These are phyloP conservation scores for Epizoanthus illoricatus DNA, from an alignment of 92 coral and sea anemone species.

Conservation along the genomic window DNA sequence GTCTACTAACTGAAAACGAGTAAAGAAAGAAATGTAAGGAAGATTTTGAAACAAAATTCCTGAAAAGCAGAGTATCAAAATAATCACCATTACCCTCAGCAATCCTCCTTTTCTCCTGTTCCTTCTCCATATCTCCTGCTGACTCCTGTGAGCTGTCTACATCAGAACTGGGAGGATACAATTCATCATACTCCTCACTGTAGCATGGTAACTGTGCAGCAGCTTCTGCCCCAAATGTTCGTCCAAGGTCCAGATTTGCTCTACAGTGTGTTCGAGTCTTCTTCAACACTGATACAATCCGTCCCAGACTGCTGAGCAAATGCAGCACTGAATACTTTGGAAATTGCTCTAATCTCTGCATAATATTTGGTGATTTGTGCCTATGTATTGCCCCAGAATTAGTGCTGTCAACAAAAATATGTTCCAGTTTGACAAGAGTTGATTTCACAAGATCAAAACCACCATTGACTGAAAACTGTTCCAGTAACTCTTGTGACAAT, in stretches of 20 bases:
- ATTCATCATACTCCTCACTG: conserved; percentile 18
- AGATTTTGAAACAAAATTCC: neutral
- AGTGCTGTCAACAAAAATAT: conserved; percentile 12
- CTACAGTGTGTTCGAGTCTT: conserved; percentile 67
- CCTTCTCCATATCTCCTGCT: conserved; percentile 88
- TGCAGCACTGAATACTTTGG: conserved; percentile 43
- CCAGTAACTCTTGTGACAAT: conserved; percentile 68
- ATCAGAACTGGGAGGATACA: conserved; percentile 57
- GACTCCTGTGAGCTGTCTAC: conserved; percentile 87
- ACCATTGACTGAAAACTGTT: conserved; percentile 64
- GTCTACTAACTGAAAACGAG: too few species aligned
- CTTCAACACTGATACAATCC: conserved; percentile 67
- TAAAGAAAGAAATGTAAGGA: neutral
- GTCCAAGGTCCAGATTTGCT: neutral
- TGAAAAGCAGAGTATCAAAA: too few species aligned
- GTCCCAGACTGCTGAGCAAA: conserved; percentile 61
- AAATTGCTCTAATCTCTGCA: conserved; percentile 37
- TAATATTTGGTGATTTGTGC: neutral
- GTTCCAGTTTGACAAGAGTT: conserved; percentile 64
- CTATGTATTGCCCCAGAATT: neutral
- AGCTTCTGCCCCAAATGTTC: neutral
- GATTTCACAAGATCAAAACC: conserved; percentile 61
- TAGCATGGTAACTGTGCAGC: neutral
- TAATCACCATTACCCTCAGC: conserved; percentile 38
- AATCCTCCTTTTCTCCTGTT: conserved; percentile 58